phyloP scores from a whole-genome alignment of 2,113 vertebrate genomes.

The Syngnathoides biaculeatus region DNA sequence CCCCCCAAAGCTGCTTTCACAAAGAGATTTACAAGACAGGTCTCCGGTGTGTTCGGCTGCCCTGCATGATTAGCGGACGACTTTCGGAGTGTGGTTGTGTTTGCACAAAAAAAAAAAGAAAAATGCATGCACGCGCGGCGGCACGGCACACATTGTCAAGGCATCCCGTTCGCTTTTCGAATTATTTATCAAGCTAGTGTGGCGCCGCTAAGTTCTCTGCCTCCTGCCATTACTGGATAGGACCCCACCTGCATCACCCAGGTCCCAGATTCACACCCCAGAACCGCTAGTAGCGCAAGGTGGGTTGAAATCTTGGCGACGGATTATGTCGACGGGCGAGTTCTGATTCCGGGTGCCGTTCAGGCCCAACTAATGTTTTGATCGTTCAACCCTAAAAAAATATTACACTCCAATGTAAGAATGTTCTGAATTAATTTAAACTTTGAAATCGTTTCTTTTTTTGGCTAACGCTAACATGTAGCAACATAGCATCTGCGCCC shows the following conservation, averaged over 20 bases:
- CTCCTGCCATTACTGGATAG: constrained; percentile 77
- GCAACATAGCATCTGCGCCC: no score
- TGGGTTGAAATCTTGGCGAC: constrained; percentile 8
- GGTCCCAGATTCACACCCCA: constrained; percentile 40
- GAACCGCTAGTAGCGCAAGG: constrained; percentile 31
- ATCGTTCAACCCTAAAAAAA: no score
- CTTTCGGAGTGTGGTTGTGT: constrained; percentile 4
- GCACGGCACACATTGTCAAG: constrained; percentile 68
- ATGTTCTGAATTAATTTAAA: no score
- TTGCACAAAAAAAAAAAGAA: no score
- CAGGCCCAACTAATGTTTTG: no score
- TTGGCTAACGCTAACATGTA: no score
- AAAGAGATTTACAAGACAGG: constrained; percentile 80
- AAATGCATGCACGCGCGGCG: constrained; percentile 52
- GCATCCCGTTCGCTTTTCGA: constrained; percentile 77
- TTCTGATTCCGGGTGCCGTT: no score
- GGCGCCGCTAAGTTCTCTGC: constrained; percentile 73
- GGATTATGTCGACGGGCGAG: not conserved
- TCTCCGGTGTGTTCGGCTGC: constrained; percentile 68
- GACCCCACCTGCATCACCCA: constrained; percentile 67
- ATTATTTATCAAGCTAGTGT: constrained; percentile 79
- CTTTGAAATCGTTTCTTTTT: no score
- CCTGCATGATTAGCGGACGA: constrained; percentile 64
- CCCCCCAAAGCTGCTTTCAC: constrained; percentile 76
- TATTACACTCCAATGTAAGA: no score